A percentile compares a stretch with the other conserved stretches of the same genome.
phyloP scores from a whole-genome alignment of 2,797 vertebrate genomes.

The Myripristis murdjan region DNA sequence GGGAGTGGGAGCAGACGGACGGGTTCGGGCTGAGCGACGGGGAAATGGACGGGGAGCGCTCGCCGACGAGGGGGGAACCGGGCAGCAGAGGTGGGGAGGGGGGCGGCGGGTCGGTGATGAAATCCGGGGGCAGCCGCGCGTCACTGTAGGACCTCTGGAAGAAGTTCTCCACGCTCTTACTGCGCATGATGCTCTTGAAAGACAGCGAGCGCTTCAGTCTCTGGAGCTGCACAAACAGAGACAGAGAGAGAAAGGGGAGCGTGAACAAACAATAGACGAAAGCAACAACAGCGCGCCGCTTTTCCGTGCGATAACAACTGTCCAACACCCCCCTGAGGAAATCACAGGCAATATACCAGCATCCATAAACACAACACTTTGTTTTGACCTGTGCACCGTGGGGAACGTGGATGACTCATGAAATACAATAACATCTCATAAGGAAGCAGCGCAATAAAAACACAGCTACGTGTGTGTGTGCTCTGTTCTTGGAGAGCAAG shows the following conservation, averaged over 20 bases:
- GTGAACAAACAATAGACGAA: slow-evolving; percentile 51
- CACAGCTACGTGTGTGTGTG: slow-evolving; percentile 17
- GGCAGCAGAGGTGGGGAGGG: slow-evolving; percentile 79
- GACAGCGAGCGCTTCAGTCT: slow-evolving; percentile 91
- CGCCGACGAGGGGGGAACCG: slow-evolving; percentile 77
- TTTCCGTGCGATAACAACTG: slow-evolving; percentile 64
- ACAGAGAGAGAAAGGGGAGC: slow-evolving; percentile 31
- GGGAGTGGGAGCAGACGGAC: slow-evolving; percentile 72
- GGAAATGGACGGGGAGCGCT: slow-evolving; percentile 78
- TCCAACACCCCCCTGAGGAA: slow-evolving; percentile 52
- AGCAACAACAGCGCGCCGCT: slow-evolving; percentile 22
- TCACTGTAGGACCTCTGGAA: slow-evolving; percentile 92
- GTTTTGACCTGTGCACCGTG: slow-evolving; percentile 23
- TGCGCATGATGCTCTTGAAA: slow-evolving; percentile 93
- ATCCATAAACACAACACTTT: slow-evolving; percentile 62
- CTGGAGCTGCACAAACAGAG: slow-evolving; percentile 85
- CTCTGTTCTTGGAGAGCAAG: slow-evolving; percentile 5
- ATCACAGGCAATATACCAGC: slow-evolving; percentile 61
- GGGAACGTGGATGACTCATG: slow-evolving; percentile 57
- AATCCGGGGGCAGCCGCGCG: slow-evolving; percentile 87
- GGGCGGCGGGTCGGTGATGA: slow-evolving; percentile 86
- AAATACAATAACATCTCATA: slow-evolving; percentile 63
- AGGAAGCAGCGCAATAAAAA: slow-evolving; percentile 49
- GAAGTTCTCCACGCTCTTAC: slow-evolving; percentile 95
- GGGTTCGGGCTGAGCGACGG: slow-evolving; percentile 83